Base-by-base conservation (phyloP, 1,140 invertebrate species). In the Pinna nobilis region DNA sequence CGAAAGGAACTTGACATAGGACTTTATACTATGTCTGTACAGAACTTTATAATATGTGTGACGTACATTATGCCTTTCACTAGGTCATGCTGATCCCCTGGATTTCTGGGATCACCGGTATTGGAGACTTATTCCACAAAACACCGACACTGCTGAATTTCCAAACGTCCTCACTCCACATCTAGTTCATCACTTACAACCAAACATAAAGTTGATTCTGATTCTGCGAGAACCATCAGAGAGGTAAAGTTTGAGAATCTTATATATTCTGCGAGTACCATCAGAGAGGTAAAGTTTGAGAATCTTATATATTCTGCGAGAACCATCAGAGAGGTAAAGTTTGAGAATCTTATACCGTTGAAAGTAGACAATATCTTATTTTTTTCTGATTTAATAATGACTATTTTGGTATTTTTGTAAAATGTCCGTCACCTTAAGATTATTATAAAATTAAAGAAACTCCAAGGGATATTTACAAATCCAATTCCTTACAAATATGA, bases 71-170 rank as follows among this genome's bases (percentile, higher is more conserved):
- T 59, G 9, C 35, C 30, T 59, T 6, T 59, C 11, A 7, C 9
- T 32, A 67, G 64, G 64, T 2, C 64, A 67, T 28, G 64, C 28
- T 35, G 64, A 67, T 32, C 64, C 64, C 3, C 51, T 67, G 64
- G 64, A 67, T 67, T 37, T 67, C 32, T 67, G 64, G 64, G 64
- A 67, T 37, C 50, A 67, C 32, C 20, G 30, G 11, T 35, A 23
- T 51, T 67, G 64, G 64, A 32, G 44, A 23, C 28, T 37, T n/a
- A 67, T 67, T 15, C 64, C 64, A 28, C 64, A 67, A 50, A 67
- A 67, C n/a, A 33, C 51, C 49, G 49, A 47, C 1, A 11, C 23
- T 23, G 47, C 47, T 23, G 18, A 20, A 4, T 30, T 25, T 6
- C 64, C 64, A 11, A 67, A 20, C 7, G 20, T 51, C 20, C 33